Base-by-base conservation (phyloP, 1,140 invertebrate species). In the Dinoponera quadriceps region DNA sequence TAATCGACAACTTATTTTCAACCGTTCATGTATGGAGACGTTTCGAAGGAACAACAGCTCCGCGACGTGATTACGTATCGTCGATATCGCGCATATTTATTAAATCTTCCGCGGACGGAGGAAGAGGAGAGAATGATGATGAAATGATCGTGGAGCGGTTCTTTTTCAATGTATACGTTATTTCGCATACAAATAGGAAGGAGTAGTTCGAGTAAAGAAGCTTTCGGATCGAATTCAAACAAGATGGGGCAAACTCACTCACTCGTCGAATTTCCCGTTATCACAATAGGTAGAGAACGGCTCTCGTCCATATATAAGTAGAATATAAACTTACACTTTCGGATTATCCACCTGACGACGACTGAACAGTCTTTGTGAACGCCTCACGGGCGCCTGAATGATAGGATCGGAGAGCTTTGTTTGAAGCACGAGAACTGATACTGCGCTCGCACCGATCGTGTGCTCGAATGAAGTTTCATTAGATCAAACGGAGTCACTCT, bases 401-500 rank as follows among this genome's bases (percentile, higher is more conserved):
- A 72, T 38, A 22, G 51, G 51, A 72, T 72, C 69, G 69, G 18
- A 38, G 20, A 38, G 20, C 29, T 38, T 57, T 16, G 69, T 72
- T 38, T 72, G 51, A 72, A n/a, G n/a, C 54, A 57, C 2, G n/a
- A 14, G 20, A 57, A 57, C 20, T 44, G 3, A 33, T 7, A 33
- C 7, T 11, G 38, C 20, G 20, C 51, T 13, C 22, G 29, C 51
- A 38, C 5, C 4, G 69, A 9, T 44, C 38, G 38, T 9, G 7
- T 27, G 38, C 69, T 72, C 29, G 51, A 72, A 72, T 72, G 69
- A 72, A 72, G 69, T 44, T 57, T 72, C 69, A 72, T 57, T 72
- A 72, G 69, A 72, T 72, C 69, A 72, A 72, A 72, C 69, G 49
- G 69, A 55, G 29, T n/a, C 69, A 72, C 51, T 72, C 38, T 72